phyloP scores from a whole-genome alignment of 2,113 vertebrate genomes.

The Halcyon malimbica region DNA sequence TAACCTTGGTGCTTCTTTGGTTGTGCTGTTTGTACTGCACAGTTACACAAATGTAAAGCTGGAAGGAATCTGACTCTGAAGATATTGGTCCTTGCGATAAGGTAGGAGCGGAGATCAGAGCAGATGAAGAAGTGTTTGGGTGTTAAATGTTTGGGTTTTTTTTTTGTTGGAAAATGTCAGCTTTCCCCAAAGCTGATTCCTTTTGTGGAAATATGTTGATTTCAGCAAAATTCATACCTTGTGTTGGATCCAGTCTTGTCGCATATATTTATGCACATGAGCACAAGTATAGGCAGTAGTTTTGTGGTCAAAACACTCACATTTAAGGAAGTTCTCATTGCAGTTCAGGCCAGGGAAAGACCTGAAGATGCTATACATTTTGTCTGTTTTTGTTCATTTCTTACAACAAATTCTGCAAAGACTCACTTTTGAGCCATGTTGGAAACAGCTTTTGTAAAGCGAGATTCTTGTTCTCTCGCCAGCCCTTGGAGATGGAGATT shows the following conservation, averaged over 20 bases:
- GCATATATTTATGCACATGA: accelerated
- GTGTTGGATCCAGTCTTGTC: neutral
- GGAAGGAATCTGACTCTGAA: neutral
- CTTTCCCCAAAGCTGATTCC: neutral
- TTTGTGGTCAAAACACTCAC: neutral
- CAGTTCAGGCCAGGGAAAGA: neutral
- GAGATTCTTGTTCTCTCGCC: conserved; percentile 8
- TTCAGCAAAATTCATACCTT: neutral
- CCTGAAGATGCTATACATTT: neutral
- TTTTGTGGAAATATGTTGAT: neutral
- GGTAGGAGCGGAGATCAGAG: neutral
- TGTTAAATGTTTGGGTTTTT: neutral
- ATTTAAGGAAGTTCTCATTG: neutral
- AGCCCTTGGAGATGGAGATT: neutral
- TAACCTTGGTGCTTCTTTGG: neutral
- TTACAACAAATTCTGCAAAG: neutral
- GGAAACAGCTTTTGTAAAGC: neutral
- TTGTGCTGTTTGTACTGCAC: neutral
- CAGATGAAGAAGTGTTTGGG: neutral
- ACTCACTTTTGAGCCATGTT: neutral
- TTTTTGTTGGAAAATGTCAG: neutral
- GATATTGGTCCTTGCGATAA: neutral
- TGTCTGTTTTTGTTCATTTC: neutral
- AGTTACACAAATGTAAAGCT: neutral
- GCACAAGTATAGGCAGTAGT: neutral